Base-by-base conservation (phyloP, 2,113 vertebrate genomes). In the Daboia siamensis region DNA sequence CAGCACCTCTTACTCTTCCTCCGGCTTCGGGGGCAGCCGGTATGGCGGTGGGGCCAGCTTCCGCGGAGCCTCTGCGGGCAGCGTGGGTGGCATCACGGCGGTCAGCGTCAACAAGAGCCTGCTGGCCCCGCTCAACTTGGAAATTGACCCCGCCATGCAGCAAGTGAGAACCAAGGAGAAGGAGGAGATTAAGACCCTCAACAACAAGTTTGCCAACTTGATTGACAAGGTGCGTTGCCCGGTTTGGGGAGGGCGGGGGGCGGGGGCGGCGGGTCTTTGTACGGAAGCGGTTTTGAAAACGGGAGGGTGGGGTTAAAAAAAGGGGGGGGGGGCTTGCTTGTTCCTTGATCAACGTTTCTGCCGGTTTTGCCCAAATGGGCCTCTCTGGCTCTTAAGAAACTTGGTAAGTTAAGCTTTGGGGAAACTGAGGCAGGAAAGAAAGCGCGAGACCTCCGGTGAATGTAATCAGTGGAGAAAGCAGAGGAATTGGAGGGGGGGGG, bases 101-200 rank as follows among this genome's bases (percentile, higher is more conserved):
- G 97, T 98, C 93, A 97, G 95, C 0, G 95, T 98, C 91, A 98
- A 98, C 97, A 98, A 97, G 96, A 98, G 97, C 96, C 97, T 99
- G 93, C 96, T 99, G 97, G 98, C 94, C 1, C 98, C 98, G 7
- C 95, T 98, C 23, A 98, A 98, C 95, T 95, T 98, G 97, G 98
- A 98, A 96, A 97, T 98, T 90, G 98, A 99, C 95, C 96, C 96
- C 92, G 94, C 33, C 93, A 92, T 97, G 94, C 97, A 97, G 91
- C 96, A 96, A 0, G 95, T 97, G 57, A 93, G 96, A 55, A 94
- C 80, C 80, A 95, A 97, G 64, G 97, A 98, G 95, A 97, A 97
- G 94, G 97, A 98, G 59, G 96, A 97, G 96, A 97, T 98, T 91
- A 97, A 97, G 96, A 93, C 15, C 51, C 97, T 98, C 69, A 98